A percentile compares a stretch with the other conserved stretches of the same genome.
These are phyloP conservation scores for Lordiphosa andalusiaca DNA, from an alignment of 2,888 invertebrate species.

Conservation along the genomic window DNA sequence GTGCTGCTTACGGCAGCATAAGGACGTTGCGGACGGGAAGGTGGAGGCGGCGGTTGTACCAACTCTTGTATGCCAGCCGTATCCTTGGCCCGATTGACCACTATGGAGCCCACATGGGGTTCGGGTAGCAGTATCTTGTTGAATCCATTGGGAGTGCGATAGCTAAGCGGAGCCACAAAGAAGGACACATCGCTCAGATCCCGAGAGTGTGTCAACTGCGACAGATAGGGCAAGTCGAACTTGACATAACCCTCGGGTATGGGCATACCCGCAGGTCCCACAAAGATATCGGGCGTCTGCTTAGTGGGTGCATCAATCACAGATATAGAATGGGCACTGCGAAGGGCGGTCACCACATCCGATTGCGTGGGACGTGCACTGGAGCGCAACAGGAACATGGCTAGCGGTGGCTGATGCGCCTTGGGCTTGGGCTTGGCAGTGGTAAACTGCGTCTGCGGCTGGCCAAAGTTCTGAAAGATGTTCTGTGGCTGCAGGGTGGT, in stretches of 20 bases:
- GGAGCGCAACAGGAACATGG: constrained; percentile 86
- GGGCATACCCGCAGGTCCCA: constrained; percentile 88
- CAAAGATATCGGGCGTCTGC: constrained; percentile 88
- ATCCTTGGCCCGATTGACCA: constrained; percentile 83
- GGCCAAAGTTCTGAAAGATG: constrained; percentile 70
- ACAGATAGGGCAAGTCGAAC: constrained; percentile 91
- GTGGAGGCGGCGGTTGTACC: constrained; percentile 40
- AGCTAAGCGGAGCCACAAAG: constrained; percentile 92
- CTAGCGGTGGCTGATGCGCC: constrained; percentile 91
- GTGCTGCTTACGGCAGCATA: constrained; percentile 39
- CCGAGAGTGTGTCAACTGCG: constrained; percentile 81
- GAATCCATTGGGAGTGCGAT: constrained; percentile 90
- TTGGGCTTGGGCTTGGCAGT: constrained; percentile 84
- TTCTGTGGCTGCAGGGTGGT: constrained; percentile 73
- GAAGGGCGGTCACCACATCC: constrained; percentile 86
- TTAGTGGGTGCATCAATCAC: constrained; percentile 88
- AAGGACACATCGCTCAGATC: constrained; percentile 89
- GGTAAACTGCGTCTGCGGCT: constrained; percentile 63
- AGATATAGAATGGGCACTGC: constrained; percentile 87
- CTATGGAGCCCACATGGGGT: constrained; percentile 92
- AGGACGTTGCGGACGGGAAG: constrained; percentile 49
- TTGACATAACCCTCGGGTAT: constrained; percentile 88
- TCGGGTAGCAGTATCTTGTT: constrained; percentile 92
- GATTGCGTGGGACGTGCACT: constrained; percentile 82
- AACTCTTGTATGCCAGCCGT: constrained; percentile 24